Percentiles rank a stretch among this genome's conserved stretches.
Evolutionary conservation across 2,113 vertebrate genomes (phyloP).

Genomic region (Hemiscyllium ocellatum): DNA sequence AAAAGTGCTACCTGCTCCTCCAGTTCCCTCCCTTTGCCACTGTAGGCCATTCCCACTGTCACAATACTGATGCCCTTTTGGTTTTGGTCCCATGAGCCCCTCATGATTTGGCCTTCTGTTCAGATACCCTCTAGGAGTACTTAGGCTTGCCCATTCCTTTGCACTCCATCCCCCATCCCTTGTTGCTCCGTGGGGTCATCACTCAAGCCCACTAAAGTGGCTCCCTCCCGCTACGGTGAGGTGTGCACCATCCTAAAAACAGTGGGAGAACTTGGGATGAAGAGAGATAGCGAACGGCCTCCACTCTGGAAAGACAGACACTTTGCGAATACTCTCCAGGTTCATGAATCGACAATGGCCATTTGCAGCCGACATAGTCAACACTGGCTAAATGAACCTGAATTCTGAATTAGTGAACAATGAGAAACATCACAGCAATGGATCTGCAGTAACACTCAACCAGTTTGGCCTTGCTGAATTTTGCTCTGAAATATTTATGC

Average conservation of each 20-base stretch:
- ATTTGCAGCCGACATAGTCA: not conserved
- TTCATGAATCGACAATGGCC: not conserved
- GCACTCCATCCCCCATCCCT: not conserved
- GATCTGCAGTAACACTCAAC: slow-evolving; percentile 25
- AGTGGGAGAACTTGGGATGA: not conserved
- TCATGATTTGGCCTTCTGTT: not conserved
- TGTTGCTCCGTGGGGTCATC: too few relatives aligned
- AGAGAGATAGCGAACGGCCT: not conserved
- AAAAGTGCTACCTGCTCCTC: not conserved
- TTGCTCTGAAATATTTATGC: slow-evolving; percentile 33
- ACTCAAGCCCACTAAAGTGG: not conserved
- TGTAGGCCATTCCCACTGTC: not conserved
- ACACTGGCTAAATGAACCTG: not conserved
- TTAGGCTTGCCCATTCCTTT: not conserved
- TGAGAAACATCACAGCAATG: not conserved
- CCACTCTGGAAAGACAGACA: not conserved
- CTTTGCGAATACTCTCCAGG: not conserved
- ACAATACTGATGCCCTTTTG: not conserved
- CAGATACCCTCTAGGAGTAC: not conserved
- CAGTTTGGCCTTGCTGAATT: slow-evolving; percentile 31
- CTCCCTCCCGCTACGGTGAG: not conserved
- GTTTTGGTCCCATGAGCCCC: not conserved
- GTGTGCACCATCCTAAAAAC: too few relatives aligned
- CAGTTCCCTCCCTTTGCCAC: not conserved
- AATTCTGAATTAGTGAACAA: not conserved